Evolutionary conservation across 2,113 vertebrate species (phyloP).

Genomic region (Spilogale gracilis): DNA sequence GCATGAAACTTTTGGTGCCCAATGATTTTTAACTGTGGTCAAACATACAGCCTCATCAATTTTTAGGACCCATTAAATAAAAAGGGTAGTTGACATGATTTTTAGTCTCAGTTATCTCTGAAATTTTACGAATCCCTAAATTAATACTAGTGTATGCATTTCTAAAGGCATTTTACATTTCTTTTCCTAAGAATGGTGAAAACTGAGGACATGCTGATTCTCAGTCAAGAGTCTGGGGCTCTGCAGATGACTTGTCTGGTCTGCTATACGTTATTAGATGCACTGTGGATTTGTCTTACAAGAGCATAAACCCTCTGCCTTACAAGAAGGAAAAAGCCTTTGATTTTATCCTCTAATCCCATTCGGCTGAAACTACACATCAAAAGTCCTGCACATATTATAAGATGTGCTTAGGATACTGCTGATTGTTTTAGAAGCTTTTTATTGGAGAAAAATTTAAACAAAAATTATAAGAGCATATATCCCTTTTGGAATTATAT

Average conservation of each 20-base stretch:
- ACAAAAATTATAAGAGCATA: neutral
- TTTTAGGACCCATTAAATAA: neutral
- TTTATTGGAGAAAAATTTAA: neutral
- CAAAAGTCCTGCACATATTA: neutral
- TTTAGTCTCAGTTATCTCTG: neutral
- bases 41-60: neutral
- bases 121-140: constrained; percentile 24
- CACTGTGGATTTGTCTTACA: neutral
- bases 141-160: neutral
- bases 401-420: neutral
- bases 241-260: neutral
- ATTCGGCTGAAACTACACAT: neutral
- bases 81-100: neutral
- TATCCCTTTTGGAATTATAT: neutral
- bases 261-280: neutral
- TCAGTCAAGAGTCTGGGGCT: neutral
- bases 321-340: neutral
- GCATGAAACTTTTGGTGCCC: neutral
- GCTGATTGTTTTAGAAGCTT: neutral
- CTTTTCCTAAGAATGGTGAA: neutral
- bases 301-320: neutral
- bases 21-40: neutral
- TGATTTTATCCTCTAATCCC: neutral
- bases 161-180: neutral
- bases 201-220: neutral